phyloP scores from a whole-genome alignment of 1,140 invertebrate genomes.

The Hyles vespertilio region DNA sequence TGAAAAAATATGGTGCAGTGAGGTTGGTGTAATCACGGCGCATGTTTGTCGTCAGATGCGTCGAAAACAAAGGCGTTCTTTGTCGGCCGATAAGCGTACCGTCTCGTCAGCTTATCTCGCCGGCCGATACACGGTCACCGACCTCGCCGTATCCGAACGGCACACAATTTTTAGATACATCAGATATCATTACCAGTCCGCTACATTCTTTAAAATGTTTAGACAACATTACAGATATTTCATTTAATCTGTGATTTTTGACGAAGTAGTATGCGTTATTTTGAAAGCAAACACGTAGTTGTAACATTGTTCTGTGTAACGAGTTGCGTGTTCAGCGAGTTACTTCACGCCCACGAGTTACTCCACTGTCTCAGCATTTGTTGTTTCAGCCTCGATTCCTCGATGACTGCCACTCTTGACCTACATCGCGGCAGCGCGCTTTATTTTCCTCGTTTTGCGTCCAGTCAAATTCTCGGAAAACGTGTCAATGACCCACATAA shows the following conservation, averaged over 20 bases:
- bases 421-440: conserved; percentile 35
- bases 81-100: conserved; percentile 60
- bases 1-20: conserved; percentile 10
- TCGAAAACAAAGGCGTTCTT: conserved; percentile 67
- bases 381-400: conserved; percentile 43
- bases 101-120: conserved; percentile 54
- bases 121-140: conserved; percentile 56
- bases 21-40: conserved; percentile 47
- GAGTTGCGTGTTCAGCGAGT: conserved; percentile 4
- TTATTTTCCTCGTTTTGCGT: conserved; percentile 52
- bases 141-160: conserved; percentile 51
- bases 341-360: conserved; percentile 21
- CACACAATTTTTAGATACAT: conserved; percentile 13
- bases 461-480: conserved; percentile 39
- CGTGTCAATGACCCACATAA: conserved; percentile 65
- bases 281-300: neutral
- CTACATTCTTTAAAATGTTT: neutral
- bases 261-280: neutral
- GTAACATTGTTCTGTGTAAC: neutral
- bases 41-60: conserved; percentile 47
- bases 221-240: neutral
- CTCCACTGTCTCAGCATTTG: conserved; percentile 33
- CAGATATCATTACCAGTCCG: neutral
- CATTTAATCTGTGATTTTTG: neutral
- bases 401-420: conserved; percentile 36